Conservation (phyloP, 2,113 vertebrate genomes). For the Engystomops pustulosus region DNA sequence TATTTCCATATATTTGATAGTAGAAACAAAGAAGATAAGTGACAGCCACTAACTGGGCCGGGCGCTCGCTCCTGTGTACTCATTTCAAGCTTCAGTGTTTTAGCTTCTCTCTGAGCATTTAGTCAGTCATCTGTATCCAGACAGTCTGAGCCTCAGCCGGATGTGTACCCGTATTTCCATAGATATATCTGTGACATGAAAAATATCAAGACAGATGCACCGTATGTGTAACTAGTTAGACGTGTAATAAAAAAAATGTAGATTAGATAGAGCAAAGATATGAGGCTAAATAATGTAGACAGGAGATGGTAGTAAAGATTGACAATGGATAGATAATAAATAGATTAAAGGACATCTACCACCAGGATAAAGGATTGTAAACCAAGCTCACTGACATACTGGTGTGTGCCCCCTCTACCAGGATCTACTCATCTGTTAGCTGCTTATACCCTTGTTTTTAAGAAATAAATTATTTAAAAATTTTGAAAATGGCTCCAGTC, state of each 20-base stretch:
- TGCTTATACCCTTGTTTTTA: no score
- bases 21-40: background rate
- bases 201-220: background rate
- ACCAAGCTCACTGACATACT: no score
- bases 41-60: background rate
- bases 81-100: conserved; percentile 20
- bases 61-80: background rate
- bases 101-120: conserved; percentile 7
- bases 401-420: no score
- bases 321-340: no score
- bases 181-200: background rate
- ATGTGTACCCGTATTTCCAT: background rate
- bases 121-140: background rate
- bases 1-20: conserved; percentile 16
- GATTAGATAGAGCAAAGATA: background rate
- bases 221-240: background rate
- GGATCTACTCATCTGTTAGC: no score
- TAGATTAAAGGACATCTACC: no score
- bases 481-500: no score
- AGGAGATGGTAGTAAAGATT: no score
- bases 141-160: background rate
- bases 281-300: no score
- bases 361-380: no score
- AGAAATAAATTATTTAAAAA: no score
- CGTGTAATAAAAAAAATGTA: background rate